Conservation (phyloP, 2,888 invertebrate genomes). For the Drosophila trichaetosa region DNA sequence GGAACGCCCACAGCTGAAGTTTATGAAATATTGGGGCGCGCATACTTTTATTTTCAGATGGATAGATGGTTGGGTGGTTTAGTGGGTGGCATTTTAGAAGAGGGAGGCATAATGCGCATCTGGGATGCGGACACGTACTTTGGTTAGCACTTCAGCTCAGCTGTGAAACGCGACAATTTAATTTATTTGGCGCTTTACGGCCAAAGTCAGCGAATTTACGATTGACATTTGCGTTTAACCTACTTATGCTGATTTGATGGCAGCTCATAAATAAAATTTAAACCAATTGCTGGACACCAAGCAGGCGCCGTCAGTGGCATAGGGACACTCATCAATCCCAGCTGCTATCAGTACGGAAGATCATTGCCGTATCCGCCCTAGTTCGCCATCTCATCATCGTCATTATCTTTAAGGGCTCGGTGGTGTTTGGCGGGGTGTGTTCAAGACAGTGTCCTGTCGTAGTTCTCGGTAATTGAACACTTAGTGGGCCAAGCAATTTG, state of each 20-base stretch:
- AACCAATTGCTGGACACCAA: constrained; percentile 73
- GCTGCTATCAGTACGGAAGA: constrained; percentile 76
- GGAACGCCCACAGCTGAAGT: constrained; percentile 31
- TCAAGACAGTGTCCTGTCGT: constrained; percentile 11
- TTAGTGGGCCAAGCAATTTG: constrained; percentile 77
- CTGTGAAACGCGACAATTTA: constrained; percentile 76
- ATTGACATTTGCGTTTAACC: constrained; percentile 84
- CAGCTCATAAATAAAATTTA: constrained; percentile 82
- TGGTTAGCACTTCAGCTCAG: constrained; percentile 78
- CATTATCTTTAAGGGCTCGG: constrained; percentile 35
- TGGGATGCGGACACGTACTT: constrained; percentile 63
- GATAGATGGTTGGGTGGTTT: neutral
- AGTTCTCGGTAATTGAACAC: constrained; percentile 70
- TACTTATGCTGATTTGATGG: constrained; percentile 84
- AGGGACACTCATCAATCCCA: constrained; percentile 68
- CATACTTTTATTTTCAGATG: constrained; percentile 41
- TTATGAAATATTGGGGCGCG: constrained; percentile 71
- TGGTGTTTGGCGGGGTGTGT: neutral
- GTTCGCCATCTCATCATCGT: constrained; percentile 2
- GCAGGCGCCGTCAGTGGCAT: neutral
- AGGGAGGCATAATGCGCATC: constrained; percentile 26
- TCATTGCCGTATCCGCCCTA: constrained; percentile 37
- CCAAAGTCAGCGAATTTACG: constrained; percentile 78
- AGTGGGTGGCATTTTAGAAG: neutral
- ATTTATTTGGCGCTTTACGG: constrained; percentile 76